phyloP scores from a whole-genome alignment of 2,797 vertebrate species.

The Esox lucius region DNA sequence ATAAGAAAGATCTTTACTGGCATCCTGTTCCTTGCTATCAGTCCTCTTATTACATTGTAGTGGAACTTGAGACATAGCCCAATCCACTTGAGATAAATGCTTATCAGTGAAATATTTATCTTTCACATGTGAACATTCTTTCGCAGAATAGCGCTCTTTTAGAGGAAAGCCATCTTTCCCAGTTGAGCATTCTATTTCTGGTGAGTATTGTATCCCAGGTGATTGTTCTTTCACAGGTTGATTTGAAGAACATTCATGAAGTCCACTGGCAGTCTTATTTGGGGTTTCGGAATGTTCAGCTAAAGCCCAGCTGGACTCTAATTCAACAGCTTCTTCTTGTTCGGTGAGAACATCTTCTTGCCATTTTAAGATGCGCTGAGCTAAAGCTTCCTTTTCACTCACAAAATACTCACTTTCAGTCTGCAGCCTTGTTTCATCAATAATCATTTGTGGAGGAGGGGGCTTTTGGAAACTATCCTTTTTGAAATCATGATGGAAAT shows the following conservation, averaged over 20 bases:
- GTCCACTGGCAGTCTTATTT: constrained; percentile 31
- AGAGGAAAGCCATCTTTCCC: not conserved
- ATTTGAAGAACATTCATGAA: not conserved
- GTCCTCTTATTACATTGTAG: not conserved
- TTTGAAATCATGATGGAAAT: constrained; percentile 23
- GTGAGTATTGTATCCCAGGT: not conserved
- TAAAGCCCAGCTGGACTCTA: constrained; percentile 73
- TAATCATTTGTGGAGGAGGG: constrained; percentile 12
- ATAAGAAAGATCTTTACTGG: constrained; percentile 6
- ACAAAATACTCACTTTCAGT: constrained; percentile 76
- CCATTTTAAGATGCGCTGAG: constrained; percentile 77
- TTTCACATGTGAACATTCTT: not conserved
- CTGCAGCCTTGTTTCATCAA: constrained; percentile 67
- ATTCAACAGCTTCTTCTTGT: constrained; percentile 73
- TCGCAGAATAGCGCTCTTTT: not conserved
- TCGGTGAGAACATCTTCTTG: constrained; percentile 71
- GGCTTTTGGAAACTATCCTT: constrained; percentile 42
- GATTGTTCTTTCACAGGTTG: not conserved
- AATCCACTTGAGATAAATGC: constrained; percentile 13
- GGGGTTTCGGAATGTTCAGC: constrained; percentile 44
- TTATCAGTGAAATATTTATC: constrained; percentile 4
- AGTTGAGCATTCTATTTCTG: not conserved
- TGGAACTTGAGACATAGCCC: not conserved
- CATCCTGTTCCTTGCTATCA: not conserved
- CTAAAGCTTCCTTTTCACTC: constrained; percentile 75